Base-by-base conservation (phyloP, 2,888 invertebrate species). In the Calliphora vomitoria region DNA sequence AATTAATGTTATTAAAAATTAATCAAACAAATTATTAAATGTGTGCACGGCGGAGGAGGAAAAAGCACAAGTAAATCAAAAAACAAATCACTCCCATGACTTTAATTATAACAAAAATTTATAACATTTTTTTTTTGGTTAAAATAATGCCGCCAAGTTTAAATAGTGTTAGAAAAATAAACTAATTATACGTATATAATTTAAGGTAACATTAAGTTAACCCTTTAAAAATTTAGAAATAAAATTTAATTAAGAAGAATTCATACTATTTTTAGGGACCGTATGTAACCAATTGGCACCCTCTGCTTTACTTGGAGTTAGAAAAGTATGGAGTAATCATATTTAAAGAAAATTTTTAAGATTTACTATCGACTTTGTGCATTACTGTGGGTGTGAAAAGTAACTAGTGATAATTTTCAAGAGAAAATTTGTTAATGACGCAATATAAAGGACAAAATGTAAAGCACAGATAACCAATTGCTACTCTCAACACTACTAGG, bases 1-100 rank as follows among this genome's bases (percentile, higher is more conserved):
- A 91, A 92, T 92, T 92, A 91, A 87, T 89, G 89, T 88, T 82
- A 89, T 88, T 84, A 89, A 89, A 89, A 91, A 91, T 91, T 90
- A 91, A 90, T 82, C 84, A 89, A 85, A 88, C 72, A 89, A 82
- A 85, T 88, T 87, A 87, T 82, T 75, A 68, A 86, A 66, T 50
- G 3, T 18, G 55, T 31, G 60, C 2, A 5, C 5, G 35, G 0
- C 6, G 11, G 44, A 44, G 15, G 18, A 5, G 20, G 10, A 8
- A 64, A 71, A 78, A 83, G 25, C 4, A 41, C 8, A 66, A 20
- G 8, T n/a, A 85, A 88, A 83, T 55, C 8, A 69, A 81, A n/a
- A 87, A 64, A 35, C 79, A 82, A 89, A 90, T 90, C 91, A 84
- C 84, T 86, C 71, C 82, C 88, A 84, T 88, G 88, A 86, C 81